Evolutionary conservation across 2,113 vertebrate genomes (phyloP).

Genomic region (Tinamus guttatus): DNA sequence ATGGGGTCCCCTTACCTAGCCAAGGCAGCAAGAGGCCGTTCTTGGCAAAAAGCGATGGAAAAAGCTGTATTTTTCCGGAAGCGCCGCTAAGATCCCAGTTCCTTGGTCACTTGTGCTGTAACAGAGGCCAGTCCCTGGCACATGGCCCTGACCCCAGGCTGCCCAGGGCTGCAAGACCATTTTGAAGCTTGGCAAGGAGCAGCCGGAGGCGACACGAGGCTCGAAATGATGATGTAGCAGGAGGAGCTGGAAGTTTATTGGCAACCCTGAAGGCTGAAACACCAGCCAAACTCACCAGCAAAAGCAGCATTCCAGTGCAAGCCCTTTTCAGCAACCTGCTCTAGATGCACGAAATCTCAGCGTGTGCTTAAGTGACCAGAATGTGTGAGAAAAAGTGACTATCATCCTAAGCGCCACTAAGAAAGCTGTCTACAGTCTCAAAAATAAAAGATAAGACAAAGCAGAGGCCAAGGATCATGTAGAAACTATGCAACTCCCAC

Average conservation of each 20-base stretch:
- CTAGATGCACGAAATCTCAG: not conserved
- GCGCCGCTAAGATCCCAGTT: not conserved
- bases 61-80: not conserved
- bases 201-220: not conserved
- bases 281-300: too few relatives aligned
- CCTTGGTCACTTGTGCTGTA: not conserved
- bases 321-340: not conserved
- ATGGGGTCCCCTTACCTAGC: not conserved
- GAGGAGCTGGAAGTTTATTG: not conserved
- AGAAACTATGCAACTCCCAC: not conserved
- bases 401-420: not conserved
- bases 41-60: not conserved
- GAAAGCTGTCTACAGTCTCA: not conserved
- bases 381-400: not conserved
- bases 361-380: not conserved
- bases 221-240: not conserved
- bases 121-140: accelerated
- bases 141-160: not conserved
- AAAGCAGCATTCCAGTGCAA: not conserved
- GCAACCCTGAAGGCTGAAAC: not conserved
- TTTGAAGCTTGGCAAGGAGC: not conserved
- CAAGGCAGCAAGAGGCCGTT: not conserved
- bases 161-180: not conserved
- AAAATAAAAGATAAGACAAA: not conserved
- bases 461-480: not conserved